These are phyloP conservation scores for Eurytemora carolleeae DNA, from an alignment of 1,140 invertebrate species.

Conservation along the genomic window DNA sequence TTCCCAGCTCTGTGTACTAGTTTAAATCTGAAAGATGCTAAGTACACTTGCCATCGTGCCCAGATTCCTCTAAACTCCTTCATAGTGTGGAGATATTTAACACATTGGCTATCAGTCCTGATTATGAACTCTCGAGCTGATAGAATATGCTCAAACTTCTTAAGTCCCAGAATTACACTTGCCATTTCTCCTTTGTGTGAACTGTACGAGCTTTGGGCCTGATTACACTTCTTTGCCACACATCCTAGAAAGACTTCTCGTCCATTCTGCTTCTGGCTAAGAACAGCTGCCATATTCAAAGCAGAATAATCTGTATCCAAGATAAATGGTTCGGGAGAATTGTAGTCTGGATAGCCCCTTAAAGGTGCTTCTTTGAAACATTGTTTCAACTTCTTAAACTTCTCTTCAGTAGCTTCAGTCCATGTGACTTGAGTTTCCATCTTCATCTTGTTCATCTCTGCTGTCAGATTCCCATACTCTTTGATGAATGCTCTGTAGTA, in stretches of 20 bases:
- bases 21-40: neutral
- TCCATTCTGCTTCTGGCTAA: neutral
- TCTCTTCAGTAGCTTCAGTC: neutral
- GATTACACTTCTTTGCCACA: neutral
- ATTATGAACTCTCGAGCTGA: neutral
- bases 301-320: neutral
- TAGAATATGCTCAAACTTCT: neutral
- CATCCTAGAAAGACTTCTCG: neutral
- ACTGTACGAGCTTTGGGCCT: neutral
- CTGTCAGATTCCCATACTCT: neutral
- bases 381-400: neutral
- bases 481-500: neutral
- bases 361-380: neutral
- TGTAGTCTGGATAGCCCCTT: neutral
- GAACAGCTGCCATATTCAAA: neutral
- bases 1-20: neutral
- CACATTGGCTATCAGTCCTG: neutral
- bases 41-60: neutral
- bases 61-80: neutral
- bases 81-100: neutral
- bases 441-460: neutral
- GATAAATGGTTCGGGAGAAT: neutral
- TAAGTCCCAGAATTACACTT: neutral
- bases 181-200: neutral
- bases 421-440: neutral